Conservation (phyloP, 2,888 invertebrate genomes). For the Pterostichus madidus region DNA sequence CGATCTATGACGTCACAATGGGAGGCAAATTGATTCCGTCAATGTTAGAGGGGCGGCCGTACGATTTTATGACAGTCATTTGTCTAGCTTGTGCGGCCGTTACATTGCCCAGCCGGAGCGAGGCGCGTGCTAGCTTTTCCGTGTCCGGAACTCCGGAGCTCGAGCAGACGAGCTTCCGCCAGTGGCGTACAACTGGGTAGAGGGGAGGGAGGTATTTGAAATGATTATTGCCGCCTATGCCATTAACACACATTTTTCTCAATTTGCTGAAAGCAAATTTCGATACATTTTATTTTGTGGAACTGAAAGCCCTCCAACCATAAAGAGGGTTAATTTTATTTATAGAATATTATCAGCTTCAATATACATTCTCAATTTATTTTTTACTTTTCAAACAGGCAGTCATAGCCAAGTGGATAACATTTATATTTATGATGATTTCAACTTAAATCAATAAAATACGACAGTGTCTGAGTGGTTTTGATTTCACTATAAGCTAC, state of each 20-base stretch:
- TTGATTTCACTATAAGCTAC: too few species aligned
- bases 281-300: conserved; percentile 41
- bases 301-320: conserved; percentile 2
- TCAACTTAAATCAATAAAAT: too few species aligned
- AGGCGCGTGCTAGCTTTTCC: conserved; percentile 46
- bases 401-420: too few species aligned
- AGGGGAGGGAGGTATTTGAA: conserved; percentile 2
- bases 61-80: conserved; percentile 69
- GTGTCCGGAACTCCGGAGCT: conserved; percentile 8
- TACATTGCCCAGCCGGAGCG: conserved; percentile 35
- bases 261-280: conserved; percentile 50
- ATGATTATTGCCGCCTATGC: conserved; percentile 37
- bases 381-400: too few species aligned
- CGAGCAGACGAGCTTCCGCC: background rate
- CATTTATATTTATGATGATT: too few species aligned
- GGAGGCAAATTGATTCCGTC: conserved; percentile 68
- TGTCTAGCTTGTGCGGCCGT: conserved; percentile 65
- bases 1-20: conserved; percentile 55
- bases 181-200: conserved; percentile 29
- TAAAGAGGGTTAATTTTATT: conserved; percentile 8
- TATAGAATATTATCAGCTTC: background rate
- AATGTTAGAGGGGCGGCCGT: conserved; percentile 64
- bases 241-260: conserved; percentile 47
- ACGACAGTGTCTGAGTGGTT: too few species aligned
- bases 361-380: background rate